Percentiles rank a stretch among this genome's conserved stretches.
phyloP scores from a whole-genome alignment of 2,888 invertebrate species.

The Schizotus pectinicornis region DNA sequence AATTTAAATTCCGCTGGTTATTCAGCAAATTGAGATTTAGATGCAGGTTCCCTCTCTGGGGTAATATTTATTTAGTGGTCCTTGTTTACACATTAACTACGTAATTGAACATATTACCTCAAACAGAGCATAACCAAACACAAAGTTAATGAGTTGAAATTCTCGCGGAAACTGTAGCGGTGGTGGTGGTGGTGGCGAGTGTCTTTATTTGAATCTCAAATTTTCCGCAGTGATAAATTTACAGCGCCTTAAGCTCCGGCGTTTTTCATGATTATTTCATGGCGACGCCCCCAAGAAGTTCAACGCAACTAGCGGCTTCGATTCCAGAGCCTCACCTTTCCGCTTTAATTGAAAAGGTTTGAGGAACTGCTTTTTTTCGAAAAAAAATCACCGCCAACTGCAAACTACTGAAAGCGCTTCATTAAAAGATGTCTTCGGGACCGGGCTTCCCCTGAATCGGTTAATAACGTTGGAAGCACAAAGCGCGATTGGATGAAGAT shows the following conservation, averaged over 20 bases:
- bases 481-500: too few species aligned
- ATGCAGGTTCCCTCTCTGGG: slow-evolving; percentile 25
- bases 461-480: too few species aligned
- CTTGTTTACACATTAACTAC: slow-evolving; percentile 28
- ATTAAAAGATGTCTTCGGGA: neutral
- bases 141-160: slow-evolving; percentile 18
- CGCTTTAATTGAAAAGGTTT: neutral
- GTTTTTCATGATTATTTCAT: slow-evolving; percentile 14
- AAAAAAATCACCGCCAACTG: neutral
- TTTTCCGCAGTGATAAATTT: slow-evolving; percentile 11
- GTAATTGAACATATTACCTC: slow-evolving; percentile 29
- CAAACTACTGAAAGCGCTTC: neutral
- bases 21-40: slow-evolving; percentile 30
- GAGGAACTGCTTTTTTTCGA: neutral
- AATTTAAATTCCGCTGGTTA: slow-evolving; percentile 24
- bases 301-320: neutral
- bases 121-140: slow-evolving; percentile 21
- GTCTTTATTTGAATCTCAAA: slow-evolving; percentile 16
- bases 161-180: slow-evolving; percentile 9
- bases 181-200: slow-evolving; percentile 1
- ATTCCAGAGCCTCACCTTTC: neutral
- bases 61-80: slow-evolving; percentile 30
- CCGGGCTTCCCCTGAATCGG: too few species aligned
- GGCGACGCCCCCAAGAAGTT: neutral
- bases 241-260: neutral